A percentile compares a stretch with the other conserved stretches of the same genome.
These are phyloP conservation scores for Murina feae DNA, from an alignment of 2,113 vertebrate species.

Conservation along the genomic window DNA sequence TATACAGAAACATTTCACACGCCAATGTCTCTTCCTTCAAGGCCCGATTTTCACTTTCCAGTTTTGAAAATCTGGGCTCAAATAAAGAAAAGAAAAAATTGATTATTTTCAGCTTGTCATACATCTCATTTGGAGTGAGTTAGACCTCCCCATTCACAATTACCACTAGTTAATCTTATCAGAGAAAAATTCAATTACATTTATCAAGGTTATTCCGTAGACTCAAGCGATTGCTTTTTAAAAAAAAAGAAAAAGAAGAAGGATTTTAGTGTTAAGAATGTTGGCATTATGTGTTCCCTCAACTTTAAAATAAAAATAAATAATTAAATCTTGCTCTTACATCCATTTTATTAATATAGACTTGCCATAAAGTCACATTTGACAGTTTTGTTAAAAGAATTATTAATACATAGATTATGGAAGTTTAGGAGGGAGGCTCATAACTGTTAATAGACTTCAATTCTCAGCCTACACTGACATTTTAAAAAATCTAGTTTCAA, in stretches of 20 bases:
- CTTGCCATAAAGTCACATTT: constrained; percentile 87
- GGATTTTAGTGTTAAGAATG: constrained; percentile 82
- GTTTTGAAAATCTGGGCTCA: constrained; percentile 59
- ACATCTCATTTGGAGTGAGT: constrained; percentile 88
- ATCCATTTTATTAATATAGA: constrained; percentile 79
- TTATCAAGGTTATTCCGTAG: constrained; percentile 96
- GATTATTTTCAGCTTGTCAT: constrained; percentile 88
- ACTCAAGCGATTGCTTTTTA: constrained; percentile 85
- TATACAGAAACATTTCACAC: constrained; percentile 84
- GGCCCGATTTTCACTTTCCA: constrained; percentile 81
- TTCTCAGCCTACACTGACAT: constrained; percentile 94
- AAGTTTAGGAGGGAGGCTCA: constrained; percentile 88
- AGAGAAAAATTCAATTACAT: constrained; percentile 97
- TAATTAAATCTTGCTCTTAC: constrained; percentile 84
- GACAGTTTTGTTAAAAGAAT: constrained; percentile 88
- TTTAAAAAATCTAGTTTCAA: constrained; percentile 95
- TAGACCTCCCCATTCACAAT: constrained; percentile 89
- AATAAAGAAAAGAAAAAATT: constrained; percentile 73
- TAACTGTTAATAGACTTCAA: constrained; percentile 94
- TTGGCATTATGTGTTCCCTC: constrained; percentile 73
- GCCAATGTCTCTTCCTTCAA: constrained; percentile 78
- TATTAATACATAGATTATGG: constrained; percentile 91
- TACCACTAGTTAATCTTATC: constrained; percentile 96
- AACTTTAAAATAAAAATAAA: constrained; percentile 76
- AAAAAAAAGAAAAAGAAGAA: constrained; percentile 71